Base-by-base conservation (phyloP, 2,113 vertebrate species). In the Microtus pennsylvanicus region DNA sequence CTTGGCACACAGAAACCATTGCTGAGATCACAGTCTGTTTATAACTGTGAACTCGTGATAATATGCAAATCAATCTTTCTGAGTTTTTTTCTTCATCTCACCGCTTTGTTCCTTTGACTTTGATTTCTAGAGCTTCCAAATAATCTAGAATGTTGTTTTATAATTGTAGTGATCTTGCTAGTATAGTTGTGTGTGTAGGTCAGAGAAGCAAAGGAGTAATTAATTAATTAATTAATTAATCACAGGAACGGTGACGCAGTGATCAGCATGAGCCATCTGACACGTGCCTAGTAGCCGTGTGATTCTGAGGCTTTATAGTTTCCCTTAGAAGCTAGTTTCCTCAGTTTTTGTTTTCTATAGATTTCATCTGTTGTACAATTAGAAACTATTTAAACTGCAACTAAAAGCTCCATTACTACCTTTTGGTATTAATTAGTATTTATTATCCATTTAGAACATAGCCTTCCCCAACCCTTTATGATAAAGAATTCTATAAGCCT, bases 231-330 rank as follows among this genome's bases (percentile, higher is more conserved):
- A 93, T 58, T 35, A 95, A 55, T 55, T 55, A 55, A 7, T 83
- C 63, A 94, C 80, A 90, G 61, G 92, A 94, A 61, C 6, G 58
- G 45, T 91, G 89, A 58, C 65, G 61, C 76, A 74, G 35, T 61
- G 12, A 14, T 8, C 8, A 22, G 35, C 52, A 67, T 91, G 91
- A 45, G 47, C 30, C 28, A 4, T 6, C 0, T 96, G 83, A 80
- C 47, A 74, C 24, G 52, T 74, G 69, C 19, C 42, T 8, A 94
- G 30, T 80, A 90, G 24, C n/a, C 7, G 19, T 89, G 45, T 82
- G 75, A 87, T 87, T 94, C 80, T 63, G 35, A 81, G 22, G 74
- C 76, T 86, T 96, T 96, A 26, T 96, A 83, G 69, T 61, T 94
- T 89, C 7, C 22, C 33, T 83, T 92, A 70, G 47, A 93, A 80